Conservation (phyloP, 2,888 invertebrate genomes). For the Mythimna lalbum region DNA sequence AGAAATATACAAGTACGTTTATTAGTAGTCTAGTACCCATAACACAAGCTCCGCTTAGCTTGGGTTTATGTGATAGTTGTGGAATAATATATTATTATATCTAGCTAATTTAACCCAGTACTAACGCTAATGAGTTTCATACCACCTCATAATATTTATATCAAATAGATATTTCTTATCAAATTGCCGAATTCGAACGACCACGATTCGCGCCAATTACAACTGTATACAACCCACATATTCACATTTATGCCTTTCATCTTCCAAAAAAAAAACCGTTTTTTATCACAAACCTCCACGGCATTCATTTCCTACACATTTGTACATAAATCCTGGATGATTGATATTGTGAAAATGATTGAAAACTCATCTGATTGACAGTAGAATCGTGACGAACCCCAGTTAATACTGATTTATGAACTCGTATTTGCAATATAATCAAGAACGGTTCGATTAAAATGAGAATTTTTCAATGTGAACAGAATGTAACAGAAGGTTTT, state of each 20-base stretch:
- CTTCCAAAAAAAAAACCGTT: conserved; percentile 6
- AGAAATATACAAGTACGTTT: too few species aligned
- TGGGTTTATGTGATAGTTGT: too few species aligned
- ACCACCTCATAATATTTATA: background rate
- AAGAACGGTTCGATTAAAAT: conserved; percentile 29
- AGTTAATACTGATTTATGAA: conserved; percentile 59
- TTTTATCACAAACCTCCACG: conserved; percentile 18
- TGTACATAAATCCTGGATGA: conserved; percentile 49
- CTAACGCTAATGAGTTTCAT: background rate
- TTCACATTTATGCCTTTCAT: conserved; percentile 33
- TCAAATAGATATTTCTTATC: background rate
- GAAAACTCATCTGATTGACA: conserved; percentile 62
- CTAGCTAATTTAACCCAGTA: too few species aligned
- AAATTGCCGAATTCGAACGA: background rate
- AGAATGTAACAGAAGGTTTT: too few species aligned
- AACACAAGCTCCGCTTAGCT: too few species aligned
- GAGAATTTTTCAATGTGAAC: background rate
- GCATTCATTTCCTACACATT: conserved; percentile 16
- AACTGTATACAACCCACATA: conserved; percentile 2
- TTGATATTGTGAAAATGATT: conserved; percentile 60
- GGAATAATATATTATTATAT: too few species aligned
- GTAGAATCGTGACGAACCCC: conserved; percentile 51
- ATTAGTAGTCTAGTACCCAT: too few species aligned
- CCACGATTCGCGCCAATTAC: conserved; percentile 24
- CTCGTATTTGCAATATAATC: conserved; percentile 51